Conservation (phyloP, 2,888 invertebrate genomes). For the Aleiodes leptofemur region DNA sequence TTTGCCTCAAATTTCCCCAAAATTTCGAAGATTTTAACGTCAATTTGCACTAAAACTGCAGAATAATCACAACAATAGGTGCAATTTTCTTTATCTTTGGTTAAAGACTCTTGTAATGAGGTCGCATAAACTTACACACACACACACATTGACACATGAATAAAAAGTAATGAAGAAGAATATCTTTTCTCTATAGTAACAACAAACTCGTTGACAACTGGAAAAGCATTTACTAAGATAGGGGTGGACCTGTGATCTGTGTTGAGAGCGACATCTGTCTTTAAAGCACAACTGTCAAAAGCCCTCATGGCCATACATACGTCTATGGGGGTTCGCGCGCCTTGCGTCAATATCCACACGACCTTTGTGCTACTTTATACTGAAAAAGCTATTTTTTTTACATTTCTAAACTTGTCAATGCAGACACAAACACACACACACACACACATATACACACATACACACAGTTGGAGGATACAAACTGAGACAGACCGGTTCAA, state of each 20-base stretch:
- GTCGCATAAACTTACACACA: background rate
- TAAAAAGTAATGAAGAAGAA: background rate
- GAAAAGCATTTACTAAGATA: slow-evolving; percentile 54
- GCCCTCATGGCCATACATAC: slow-evolving; percentile 63
- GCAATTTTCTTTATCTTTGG: no score
- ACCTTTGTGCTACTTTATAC: slow-evolving; percentile 33
- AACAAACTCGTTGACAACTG: slow-evolving; percentile 50
- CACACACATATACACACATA: no score
- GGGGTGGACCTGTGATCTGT: slow-evolving; percentile 63
- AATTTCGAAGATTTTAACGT: no score
- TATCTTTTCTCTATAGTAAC: slow-evolving; percentile 35
- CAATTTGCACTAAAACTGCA: no score
- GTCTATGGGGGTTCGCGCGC: slow-evolving; percentile 36
- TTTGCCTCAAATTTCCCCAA: no score
- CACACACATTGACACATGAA: no score
- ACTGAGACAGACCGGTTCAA: no score
- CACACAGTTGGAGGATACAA: no score
- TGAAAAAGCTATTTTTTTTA: background rate
- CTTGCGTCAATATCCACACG: slow-evolving; percentile 44
- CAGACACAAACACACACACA: background rate
- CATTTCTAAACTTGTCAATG: background rate
- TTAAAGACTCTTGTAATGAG: background rate
- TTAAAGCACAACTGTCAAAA: slow-evolving; percentile 51
- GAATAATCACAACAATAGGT: no score
- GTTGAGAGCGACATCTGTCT: slow-evolving; percentile 66